phyloP scores from a whole-genome alignment of 1,140 invertebrate genomes.

The Drosophila carrolli region DNA sequence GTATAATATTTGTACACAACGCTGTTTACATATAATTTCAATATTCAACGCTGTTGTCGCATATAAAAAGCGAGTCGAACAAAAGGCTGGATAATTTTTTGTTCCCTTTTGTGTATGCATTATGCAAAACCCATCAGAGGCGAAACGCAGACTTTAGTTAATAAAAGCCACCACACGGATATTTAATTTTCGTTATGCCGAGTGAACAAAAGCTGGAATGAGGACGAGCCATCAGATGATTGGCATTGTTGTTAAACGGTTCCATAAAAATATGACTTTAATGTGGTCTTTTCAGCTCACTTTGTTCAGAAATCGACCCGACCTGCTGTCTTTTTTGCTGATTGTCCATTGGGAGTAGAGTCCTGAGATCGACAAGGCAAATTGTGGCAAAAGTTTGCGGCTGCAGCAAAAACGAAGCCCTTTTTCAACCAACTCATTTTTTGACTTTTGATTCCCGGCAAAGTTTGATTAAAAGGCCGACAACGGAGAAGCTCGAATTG shows the following conservation, averaged over 20 bases:
- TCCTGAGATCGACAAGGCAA: slow-evolving; percentile 7
- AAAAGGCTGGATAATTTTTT: slow-evolving; percentile 46
- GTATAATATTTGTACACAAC: slow-evolving; percentile 26
- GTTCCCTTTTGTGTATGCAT: slow-evolving; percentile 32
- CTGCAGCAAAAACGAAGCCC: slow-evolving; percentile 19
- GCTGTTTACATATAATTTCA: slow-evolving; percentile 58
- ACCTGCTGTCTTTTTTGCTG: slow-evolving; percentile 48
- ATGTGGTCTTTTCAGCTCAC: slow-evolving; percentile 7
- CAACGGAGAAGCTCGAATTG: slow-evolving; percentile 13
- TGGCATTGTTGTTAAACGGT: slow-evolving; percentile 53
- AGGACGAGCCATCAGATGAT: slow-evolving; percentile 26
- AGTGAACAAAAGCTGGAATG: slow-evolving; percentile 9
- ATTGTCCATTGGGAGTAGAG: slow-evolving; percentile 3
- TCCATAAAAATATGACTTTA: slow-evolving; percentile 38
- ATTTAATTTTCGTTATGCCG: slow-evolving; percentile 64
- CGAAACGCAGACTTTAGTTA: slow-evolving; percentile 42
- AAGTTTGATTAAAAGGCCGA: slow-evolving; percentile 51
- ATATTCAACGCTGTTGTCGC: slow-evolving; percentile 31
- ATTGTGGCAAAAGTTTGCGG: slow-evolving; percentile 23
- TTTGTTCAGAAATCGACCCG: slow-evolving; percentile 18
- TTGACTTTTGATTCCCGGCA: not conserved
- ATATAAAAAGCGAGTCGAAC: slow-evolving; percentile 28
- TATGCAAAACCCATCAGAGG: slow-evolving; percentile 55
- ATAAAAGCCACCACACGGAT: slow-evolving; percentile 42
- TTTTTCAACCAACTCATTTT: slow-evolving; percentile 2